Conservation (phyloP, 2,797 vertebrate species). For the Telmatherina bonti region DNA sequence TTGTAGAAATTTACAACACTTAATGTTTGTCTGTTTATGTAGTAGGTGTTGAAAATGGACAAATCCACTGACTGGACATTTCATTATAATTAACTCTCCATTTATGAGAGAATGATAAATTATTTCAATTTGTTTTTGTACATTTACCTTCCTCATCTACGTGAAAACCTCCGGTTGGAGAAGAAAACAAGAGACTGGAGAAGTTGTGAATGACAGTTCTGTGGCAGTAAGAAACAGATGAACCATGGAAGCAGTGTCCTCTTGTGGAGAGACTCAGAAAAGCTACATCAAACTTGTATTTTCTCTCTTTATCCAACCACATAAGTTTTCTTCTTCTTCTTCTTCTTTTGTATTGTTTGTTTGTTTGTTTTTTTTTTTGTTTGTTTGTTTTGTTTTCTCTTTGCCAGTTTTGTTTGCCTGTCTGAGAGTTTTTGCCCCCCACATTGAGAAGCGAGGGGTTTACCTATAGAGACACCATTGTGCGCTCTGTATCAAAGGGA, state of each 20-base stretch:
- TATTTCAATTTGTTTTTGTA: neutral
- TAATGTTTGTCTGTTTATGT: neutral
- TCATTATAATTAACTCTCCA: neutral
- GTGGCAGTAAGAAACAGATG: neutral
- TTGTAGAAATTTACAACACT: neutral
- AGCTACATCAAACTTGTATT: constrained; percentile 11
- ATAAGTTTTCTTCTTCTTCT: too few species aligned
- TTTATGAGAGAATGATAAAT: neutral
- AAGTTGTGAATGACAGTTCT: neutral
- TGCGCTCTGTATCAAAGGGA: constrained; percentile 81
- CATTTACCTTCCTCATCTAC: neutral
- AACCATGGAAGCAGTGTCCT: constrained; percentile 67
- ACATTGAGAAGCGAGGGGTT: constrained; percentile 40
- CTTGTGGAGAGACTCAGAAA: constrained; percentile 71
- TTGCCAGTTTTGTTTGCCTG: constrained; percentile 24
- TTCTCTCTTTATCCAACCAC: neutral
- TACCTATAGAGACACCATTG: constrained; percentile 82
- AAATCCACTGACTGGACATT: neutral
- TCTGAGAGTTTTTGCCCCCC: constrained; percentile 24
- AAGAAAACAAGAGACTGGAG: too few species aligned
- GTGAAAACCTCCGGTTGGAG: neutral
- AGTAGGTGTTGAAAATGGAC: neutral
- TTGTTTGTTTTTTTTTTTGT: constrained; percentile 12
- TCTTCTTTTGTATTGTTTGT: too few species aligned
- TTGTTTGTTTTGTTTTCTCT: neutral